Base-by-base conservation (phyloP, 2,888 invertebrate genomes). In the Eupelmus urozonus region DNA sequence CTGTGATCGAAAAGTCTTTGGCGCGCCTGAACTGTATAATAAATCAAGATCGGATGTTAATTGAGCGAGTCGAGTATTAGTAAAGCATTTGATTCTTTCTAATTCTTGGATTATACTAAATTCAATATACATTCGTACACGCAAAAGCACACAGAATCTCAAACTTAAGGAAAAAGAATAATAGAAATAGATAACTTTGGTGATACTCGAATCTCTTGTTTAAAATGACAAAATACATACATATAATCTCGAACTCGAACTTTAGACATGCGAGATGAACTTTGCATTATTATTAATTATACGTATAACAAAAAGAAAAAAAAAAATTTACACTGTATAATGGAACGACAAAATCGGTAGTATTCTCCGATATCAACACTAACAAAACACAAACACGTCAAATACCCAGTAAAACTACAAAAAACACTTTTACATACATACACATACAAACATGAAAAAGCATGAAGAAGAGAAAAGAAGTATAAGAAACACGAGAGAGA, bases 1-100 rank as follows among this genome's bases (percentile, higher is more conserved):
- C 78, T 78, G 78, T 73, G 78, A 77, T 77, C 72, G 72, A 77
- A 60, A 67, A 67, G 77, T 72, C 51, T 66, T 2, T 66, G 72
- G 72, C 67, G 63, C 70, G 72, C 67, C 67, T 73, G 66, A 73
- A 72, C 16, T 62, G 71, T 63, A 34, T 53, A 16, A 49, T 57
- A 63, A 63, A 63, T 18, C 27, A 49, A 53, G 55, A 69, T 62
- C 53, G 42, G 60, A 51, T 69, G n/a, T 57, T 62, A 66, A 53
- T 62, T 45, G 25, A 76, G 27, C 42, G 53, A 53, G 5, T 67
- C 60, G 67, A 75, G 53, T 51, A 67, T 75, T 53, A 40, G 27
- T 40, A 67, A 59, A 49, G 59, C 45, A 40, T 51, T 40, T 34
- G 5, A 69, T 69, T 69, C 18, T 55, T 40, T 67, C 55, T 29